Evolutionary conservation across 2,797 vertebrate genomes (phyloP), one percentile per base, ranked within the genome.

Genomic region (Pelodytes ibericus): DNA sequence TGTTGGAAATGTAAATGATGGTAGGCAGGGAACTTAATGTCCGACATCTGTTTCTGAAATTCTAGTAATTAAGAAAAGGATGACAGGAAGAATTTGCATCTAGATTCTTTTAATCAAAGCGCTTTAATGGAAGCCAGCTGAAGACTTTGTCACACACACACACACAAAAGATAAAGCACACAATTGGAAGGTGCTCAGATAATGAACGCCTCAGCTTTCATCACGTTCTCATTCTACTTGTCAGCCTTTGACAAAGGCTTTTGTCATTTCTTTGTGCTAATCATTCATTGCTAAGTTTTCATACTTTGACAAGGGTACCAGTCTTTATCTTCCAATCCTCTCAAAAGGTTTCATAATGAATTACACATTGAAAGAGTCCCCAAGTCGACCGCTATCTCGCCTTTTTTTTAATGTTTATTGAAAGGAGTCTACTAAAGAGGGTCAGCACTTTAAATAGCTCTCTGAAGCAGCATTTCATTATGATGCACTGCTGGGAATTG

Each of bases 221-320:
- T 77, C 67, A 77, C 13, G 66, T 72, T 33, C 72, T 81, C 60
- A 33, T 26, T 6, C 64, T 63, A 31, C 72, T 79, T 69, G 49
- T 63, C 74, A 81, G 47, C 73, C 39, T 74, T 68, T 83, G 83
- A 83, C 33, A 73, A 80, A n/a, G 1, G 11, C 9, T 83, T 83
- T 83, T 77, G 53, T 56, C 33, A 51, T 87, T 82, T 80, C 80
- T 84, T 83, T 82, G 59, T 59, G 80, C 44, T 79, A 83, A 82
- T 77, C 66, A 27, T 24, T 41, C 58, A 81, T 78, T 65, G 86
- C 75, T 60, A 80, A 85, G 77, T 83, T 81, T 72, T 83, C 77
- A 67, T 81, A 84, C 70, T 83, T 86, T 73, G 71, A 82, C 3
- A 31, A 86, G 81, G 59, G 81, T n/a, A 69, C 67, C 47, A 72